These are phyloP conservation scores for Hippocampus zosterae DNA, from an alignment of 2,113 vertebrate genomes.

Conservation along the genomic window DNA sequence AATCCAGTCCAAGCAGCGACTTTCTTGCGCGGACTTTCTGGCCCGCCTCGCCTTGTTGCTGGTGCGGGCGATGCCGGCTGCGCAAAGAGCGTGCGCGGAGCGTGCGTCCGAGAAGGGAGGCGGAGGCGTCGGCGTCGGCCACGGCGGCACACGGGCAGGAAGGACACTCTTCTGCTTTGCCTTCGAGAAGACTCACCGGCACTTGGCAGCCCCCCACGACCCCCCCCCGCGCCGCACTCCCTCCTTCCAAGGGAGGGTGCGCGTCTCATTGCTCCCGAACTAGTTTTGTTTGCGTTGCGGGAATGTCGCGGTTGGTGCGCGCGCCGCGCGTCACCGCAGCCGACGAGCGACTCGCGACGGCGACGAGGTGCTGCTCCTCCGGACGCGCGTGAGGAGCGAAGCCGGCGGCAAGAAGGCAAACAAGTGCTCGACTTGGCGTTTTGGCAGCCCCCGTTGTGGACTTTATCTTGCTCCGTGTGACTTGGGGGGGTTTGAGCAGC, in stretches of 20 bases:
- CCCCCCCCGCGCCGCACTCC: slow-evolving; percentile 4
- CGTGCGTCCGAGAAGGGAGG: slow-evolving; percentile 60
- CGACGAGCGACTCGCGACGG: slow-evolving; percentile 15
- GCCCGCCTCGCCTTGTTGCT: slow-evolving; percentile 4
- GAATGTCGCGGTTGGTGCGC: slow-evolving; percentile 26
- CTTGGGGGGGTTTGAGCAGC: background rate
- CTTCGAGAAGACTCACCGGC: slow-evolving; percentile 48
- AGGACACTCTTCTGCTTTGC: slow-evolving; percentile 39
- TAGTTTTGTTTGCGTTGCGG: slow-evolving; percentile 22
- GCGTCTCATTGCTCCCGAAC: slow-evolving; percentile 5
- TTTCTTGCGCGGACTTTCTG: no score
- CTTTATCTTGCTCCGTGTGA: background rate
- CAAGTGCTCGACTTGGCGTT: no score
- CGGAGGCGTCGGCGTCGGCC: slow-evolving; percentile 20
- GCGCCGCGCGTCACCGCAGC: slow-evolving; percentile 15
- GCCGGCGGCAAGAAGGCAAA: background rate
- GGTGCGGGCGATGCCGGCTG: slow-evolving; percentile 65
- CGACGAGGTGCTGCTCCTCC: slow-evolving; percentile 39
- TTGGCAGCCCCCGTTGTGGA: slow-evolving; percentile 8
- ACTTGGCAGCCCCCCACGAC: slow-evolving; percentile 22
- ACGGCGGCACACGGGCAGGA: slow-evolving; percentile 23
- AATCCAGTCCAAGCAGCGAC: no score
- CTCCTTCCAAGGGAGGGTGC: slow-evolving; percentile 19
- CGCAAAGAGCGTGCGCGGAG: slow-evolving; percentile 62
- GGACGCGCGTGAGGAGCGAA: slow-evolving; percentile 40